phyloP scores from a whole-genome alignment of 2,888 invertebrate genomes.

The Ariolimax columbianus region DNA sequence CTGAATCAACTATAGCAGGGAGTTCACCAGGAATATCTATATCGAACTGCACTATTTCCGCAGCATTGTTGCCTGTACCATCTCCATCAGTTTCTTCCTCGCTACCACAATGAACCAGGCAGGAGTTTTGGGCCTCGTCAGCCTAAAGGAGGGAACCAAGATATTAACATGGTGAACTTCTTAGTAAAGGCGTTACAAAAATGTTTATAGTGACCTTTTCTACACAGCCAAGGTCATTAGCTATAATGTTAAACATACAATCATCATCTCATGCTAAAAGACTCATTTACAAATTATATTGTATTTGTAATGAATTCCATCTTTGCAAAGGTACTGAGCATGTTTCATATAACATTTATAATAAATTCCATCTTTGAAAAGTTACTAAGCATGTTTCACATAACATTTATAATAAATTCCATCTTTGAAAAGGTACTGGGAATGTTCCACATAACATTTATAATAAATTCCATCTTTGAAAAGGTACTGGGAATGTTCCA shows the following conservation, averaged over 20 bases:
- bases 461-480: too few relatives aligned
- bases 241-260: background rate
- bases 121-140: background rate
- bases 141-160: background rate
- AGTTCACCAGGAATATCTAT: background rate
- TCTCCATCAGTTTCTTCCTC: constrained; percentile 6
- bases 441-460: too few relatives aligned
- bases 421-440: too few relatives aligned
- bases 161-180: background rate
- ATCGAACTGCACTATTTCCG: background rate
- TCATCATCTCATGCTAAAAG: background rate
- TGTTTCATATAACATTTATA: too few relatives aligned
- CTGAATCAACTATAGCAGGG: background rate
- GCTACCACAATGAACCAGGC: background rate
- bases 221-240: background rate
- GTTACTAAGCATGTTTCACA: too few relatives aligned
- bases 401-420: too few relatives aligned
- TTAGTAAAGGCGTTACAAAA: too few relatives aligned
- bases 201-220: background rate
- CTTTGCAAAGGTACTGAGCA: too few relatives aligned
- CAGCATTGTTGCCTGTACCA: background rate
- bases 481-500: too few relatives aligned
- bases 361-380: too few relatives aligned
- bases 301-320: background rate
- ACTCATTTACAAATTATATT: background rate